Conservation (phyloP, 2,797 vertebrate species). For the Erethizon dorsatum region DNA sequence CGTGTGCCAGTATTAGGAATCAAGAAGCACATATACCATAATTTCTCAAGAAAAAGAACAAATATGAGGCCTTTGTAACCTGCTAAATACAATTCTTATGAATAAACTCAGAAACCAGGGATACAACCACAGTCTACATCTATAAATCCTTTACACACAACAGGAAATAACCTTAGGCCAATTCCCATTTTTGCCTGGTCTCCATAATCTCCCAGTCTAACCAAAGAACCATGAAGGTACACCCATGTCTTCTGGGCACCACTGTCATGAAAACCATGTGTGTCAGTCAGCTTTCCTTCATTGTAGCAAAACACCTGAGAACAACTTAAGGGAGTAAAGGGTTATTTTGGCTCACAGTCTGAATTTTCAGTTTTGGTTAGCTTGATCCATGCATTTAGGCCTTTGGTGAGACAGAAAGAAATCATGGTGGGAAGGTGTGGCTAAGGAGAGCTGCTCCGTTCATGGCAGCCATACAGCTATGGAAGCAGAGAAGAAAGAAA, state of each 20-base stretch:
- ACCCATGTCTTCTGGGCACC: not conserved
- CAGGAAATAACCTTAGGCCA: not conserved
- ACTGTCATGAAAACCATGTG: not conserved
- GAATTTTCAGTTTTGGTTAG: not conserved
- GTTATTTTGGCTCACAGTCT: not conserved
- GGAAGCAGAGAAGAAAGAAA: not conserved
- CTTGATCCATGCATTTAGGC: not conserved
- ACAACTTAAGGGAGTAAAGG: not conserved
- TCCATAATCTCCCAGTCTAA: not conserved
- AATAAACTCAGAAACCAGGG: not conserved
- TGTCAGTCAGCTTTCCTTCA: not conserved
- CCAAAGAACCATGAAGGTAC: not conserved
- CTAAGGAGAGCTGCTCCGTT: not conserved
- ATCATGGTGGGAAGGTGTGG: not conserved
- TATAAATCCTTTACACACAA: not conserved
- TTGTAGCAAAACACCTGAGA: not conserved
- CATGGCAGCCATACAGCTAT: not conserved
- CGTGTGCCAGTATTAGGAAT: not conserved
- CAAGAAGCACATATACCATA: too few relatives aligned
- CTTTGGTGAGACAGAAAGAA: not conserved
- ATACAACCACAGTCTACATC: not conserved
- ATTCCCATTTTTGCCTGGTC: not conserved
- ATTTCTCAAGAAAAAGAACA: not conserved
- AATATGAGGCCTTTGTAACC: not conserved
- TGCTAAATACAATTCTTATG: not conserved